Evolutionary conservation across 2,888 invertebrate genomes (phyloP).

Genomic region (Apodemia zela): DNA sequence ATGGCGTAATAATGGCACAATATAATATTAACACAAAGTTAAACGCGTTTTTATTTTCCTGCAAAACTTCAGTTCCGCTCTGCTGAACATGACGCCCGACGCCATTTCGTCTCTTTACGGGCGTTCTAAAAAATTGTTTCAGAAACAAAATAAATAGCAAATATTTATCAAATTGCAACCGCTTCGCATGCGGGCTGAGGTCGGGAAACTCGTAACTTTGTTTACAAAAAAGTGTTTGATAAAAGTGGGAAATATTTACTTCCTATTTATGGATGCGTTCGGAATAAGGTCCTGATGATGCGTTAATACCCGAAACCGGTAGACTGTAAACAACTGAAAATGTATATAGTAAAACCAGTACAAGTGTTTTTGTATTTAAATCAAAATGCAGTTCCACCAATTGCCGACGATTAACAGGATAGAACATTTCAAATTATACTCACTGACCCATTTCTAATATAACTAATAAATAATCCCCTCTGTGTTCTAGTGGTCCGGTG

Average conservation of each 20-base stretch:
- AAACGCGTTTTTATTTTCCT: constrained; percentile 77
- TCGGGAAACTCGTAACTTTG: constrained; percentile 22
- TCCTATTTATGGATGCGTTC: not conserved
- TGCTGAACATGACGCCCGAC: constrained; percentile 50
- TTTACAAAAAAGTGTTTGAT: not conserved
- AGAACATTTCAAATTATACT: not conserved
- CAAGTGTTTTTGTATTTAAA: too few relatives aligned
- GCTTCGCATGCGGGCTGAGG: constrained; percentile 42
- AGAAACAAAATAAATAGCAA: constrained; percentile 69
- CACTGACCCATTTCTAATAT: too few relatives aligned
- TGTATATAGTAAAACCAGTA: too few relatives aligned
- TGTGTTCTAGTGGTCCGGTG: too few relatives aligned
- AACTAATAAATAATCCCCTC: too few relatives aligned
- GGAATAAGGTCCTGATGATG: too few relatives aligned
- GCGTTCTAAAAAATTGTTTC: constrained; percentile 65
- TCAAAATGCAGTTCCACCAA: too few relatives aligned
- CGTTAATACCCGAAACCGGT: too few relatives aligned
- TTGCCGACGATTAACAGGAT: too few relatives aligned
- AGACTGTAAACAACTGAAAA: too few relatives aligned
- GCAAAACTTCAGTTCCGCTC: constrained; percentile 64
- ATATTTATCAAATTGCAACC: constrained; percentile 69
- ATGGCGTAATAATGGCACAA: constrained; percentile 79
- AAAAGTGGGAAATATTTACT: constrained; percentile 1
- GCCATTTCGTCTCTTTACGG: constrained; percentile 60
- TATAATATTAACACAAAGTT: constrained; percentile 81